These are phyloP conservation scores for Cynoglossus semilaevis DNA, from an alignment of 2,113 vertebrate genomes.

Conservation along the genomic window DNA sequence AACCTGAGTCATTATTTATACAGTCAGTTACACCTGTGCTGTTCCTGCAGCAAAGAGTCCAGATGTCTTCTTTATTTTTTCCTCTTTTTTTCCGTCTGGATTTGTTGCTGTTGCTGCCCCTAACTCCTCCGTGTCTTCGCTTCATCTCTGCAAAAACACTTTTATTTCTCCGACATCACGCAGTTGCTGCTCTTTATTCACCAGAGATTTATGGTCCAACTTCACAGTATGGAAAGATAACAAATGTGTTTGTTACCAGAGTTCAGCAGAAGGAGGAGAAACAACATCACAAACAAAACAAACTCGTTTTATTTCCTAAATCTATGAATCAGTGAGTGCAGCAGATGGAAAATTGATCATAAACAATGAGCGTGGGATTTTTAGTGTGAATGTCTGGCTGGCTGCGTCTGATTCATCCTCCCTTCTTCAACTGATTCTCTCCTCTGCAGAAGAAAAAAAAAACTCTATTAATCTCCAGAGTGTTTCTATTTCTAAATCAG, in stretches of 20 bases:
- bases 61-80: constrained; percentile 9
- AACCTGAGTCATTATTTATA: constrained; percentile 23
- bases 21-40: constrained; percentile 33
- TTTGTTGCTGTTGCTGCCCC: constrained; percentile 3
- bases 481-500: constrained; percentile 74
- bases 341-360: constrained; percentile 72
- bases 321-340: constrained; percentile 62
- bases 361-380: constrained; percentile 70
- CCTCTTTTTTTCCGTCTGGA: constrained; percentile 13
- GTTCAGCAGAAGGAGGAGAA: constrained; percentile 7
- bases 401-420: constrained; percentile 69
- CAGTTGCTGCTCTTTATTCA: constrained; percentile 11
- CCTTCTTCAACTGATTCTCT: constrained; percentile 55
- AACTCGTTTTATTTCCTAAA: constrained; percentile 55
- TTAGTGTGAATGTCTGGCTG: constrained; percentile 67
- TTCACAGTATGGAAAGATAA: constrained; percentile 6
- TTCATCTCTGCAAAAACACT: too few species aligned
- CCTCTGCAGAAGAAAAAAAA: constrained; percentile 47
- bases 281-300: not conserved
- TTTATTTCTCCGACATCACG: too few species aligned
- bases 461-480: constrained; percentile 67
- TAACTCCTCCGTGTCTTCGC: too few species aligned
- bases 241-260: constrained; percentile 30
- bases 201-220: constrained; percentile 28
- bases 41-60: constrained; percentile 24